Evolutionary conservation across 2,888 invertebrate genomes (phyloP).

Genomic region (Priocnemis perturbator): DNA sequence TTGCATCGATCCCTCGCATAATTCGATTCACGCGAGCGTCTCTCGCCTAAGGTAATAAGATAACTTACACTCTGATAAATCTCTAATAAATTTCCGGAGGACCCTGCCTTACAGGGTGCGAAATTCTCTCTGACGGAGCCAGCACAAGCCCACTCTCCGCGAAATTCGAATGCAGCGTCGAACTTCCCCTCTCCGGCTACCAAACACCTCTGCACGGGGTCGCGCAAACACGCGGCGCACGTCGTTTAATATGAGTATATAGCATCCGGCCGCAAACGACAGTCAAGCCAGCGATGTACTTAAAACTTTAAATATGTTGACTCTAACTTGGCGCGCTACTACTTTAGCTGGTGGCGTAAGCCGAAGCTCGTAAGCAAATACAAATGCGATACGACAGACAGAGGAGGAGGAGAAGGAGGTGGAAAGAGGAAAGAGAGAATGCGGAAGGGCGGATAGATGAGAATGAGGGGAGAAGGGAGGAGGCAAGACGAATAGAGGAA

Average conservation of each 20-base stretch:
- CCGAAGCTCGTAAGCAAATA: conserved; percentile 37
- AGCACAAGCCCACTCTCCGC: conserved; percentile 1
- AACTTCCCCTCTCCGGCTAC: neutral
- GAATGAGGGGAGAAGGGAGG: neutral
- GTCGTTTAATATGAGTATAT: conserved; percentile 9
- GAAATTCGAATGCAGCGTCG: conserved; percentile 18
- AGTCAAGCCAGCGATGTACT: conserved; percentile 31
- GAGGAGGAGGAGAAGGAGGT: neutral
- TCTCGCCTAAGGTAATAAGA: conserved; percentile 1
- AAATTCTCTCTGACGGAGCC: conserved; percentile 25
- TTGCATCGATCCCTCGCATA: too few relatives aligned
- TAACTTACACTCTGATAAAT: conserved; percentile 46
- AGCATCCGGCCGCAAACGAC: conserved; percentile 14
- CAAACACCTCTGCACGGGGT: too few relatives aligned
- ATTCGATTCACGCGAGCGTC: too few relatives aligned
- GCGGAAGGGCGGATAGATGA: neutral
- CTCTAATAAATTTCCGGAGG: conserved; percentile 44
- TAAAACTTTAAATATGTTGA: conserved; percentile 61
- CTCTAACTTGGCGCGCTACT: conserved; percentile 46
- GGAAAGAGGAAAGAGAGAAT: neutral
- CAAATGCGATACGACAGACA: neutral
- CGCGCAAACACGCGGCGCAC: too few relatives aligned
- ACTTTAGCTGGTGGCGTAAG: conserved; percentile 24
- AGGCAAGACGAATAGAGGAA: neutral
- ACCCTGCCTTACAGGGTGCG: conserved; percentile 11